These are phyloP conservation scores for Pseudolaguvia tuberculata DNA, from an alignment of 2,113 vertebrate species.

Conservation along the genomic window DNA sequence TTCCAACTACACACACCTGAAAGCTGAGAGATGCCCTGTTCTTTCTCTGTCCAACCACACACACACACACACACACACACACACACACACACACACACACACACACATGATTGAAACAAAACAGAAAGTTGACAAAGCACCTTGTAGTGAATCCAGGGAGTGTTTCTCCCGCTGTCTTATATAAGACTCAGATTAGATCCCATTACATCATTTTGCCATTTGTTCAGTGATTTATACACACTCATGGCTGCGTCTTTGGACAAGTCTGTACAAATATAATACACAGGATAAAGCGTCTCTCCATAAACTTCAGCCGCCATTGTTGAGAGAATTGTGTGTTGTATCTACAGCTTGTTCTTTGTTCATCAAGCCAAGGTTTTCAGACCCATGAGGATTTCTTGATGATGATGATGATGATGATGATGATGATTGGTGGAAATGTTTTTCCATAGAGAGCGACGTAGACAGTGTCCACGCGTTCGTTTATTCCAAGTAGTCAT, in stretches of 20 bases:
- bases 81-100: neutral
- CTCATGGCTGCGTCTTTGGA: neutral
- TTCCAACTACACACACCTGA: constrained; percentile 37
- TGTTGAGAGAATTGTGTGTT: constrained; percentile 3
- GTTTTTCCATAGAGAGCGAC: constrained; percentile 1
- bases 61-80: no score
- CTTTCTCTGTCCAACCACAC: neutral
- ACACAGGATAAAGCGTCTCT: constrained; percentile 1
- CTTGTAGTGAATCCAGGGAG: neutral
- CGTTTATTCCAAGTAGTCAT: no score
- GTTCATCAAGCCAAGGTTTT: neutral
- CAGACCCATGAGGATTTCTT: constrained; percentile 1
- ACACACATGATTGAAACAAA: neutral
- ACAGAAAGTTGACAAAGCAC: constrained; percentile 11
- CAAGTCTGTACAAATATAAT: constrained; percentile 4
- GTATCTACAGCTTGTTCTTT: neutral
- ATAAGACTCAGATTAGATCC: constrained; percentile 14
- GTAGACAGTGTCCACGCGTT: no score
- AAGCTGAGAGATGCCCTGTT: constrained; percentile 25
- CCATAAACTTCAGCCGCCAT: neutral
- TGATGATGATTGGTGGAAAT: no score
- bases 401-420: no score
- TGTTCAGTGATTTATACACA: neutral
- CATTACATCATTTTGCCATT: constrained; percentile 27
- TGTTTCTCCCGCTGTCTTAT: constrained; percentile 14